phyloP scores from a whole-genome alignment of 92 coral and sea anemone species.

The Epizoanthus rinbou region DNA sequence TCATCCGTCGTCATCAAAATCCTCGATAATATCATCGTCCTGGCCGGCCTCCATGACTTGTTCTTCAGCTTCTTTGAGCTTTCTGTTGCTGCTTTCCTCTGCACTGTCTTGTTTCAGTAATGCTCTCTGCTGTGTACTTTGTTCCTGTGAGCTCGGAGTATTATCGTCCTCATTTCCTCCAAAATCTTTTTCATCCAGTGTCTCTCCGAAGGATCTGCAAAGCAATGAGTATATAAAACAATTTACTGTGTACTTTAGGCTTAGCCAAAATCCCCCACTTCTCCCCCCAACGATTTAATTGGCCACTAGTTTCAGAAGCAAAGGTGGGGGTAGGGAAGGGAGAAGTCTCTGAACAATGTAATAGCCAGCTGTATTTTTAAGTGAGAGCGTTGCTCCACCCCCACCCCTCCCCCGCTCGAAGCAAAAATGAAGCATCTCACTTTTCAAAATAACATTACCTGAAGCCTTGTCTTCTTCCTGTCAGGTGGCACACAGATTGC shows the following conservation, averaged over 20 bases:
- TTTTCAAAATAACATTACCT: constrained; percentile 47
- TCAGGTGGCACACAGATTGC: constrained; percentile 68
- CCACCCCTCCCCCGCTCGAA: no score
- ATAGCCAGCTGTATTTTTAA: no score
- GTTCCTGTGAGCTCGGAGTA: constrained; percentile 53
- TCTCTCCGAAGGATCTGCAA: constrained; percentile 61
- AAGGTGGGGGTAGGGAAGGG: no score
- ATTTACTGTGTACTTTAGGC: no score
- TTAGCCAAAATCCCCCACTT: no score
- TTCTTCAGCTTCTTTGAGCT: neutral
- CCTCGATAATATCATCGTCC: constrained; percentile 70
- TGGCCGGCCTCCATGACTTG: constrained; percentile 32
- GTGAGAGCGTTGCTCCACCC: no score
- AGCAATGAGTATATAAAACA: no score
- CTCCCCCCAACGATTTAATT: no score
- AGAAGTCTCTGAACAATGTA: no score
- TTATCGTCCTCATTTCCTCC: constrained; percentile 60
- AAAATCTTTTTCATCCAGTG: constrained; percentile 81
- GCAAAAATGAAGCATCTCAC: no score
- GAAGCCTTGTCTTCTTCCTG: constrained; percentile 55
- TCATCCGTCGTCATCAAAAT: constrained; percentile 69
- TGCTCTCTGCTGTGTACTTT: neutral
- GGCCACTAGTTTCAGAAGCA: no score
- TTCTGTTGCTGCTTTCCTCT: neutral
- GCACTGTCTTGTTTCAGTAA: neutral